These are phyloP conservation scores for Brachypterus glaber DNA, from an alignment of 2,888 invertebrate genomes.

Conservation along the genomic window DNA sequence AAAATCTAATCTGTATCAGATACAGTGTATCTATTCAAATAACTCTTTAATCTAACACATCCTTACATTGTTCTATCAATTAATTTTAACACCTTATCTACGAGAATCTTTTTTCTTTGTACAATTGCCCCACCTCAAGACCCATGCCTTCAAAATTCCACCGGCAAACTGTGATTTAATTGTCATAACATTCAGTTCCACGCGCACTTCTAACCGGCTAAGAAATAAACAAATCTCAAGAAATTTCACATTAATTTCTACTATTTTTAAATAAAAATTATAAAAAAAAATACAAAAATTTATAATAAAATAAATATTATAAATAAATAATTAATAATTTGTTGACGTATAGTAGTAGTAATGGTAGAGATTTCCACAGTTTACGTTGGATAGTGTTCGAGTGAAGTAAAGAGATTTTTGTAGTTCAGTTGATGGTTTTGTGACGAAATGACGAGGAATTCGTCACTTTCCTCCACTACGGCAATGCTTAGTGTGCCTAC, in stretches of 20 bases:
- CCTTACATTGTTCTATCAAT: too few relatives aligned
- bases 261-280: constrained; percentile 19
- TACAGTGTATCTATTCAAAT: too few relatives aligned
- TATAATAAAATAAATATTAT: too few relatives aligned
- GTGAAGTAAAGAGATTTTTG: background rate
- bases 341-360: constrained; percentile 31
- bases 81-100: too few relatives aligned
- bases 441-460: constrained; percentile 20
- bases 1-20: too few relatives aligned
- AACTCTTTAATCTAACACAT: too few relatives aligned
- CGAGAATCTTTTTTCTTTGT: too few relatives aligned
- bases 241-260: constrained; percentile 29
- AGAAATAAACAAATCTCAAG: constrained; percentile 3
- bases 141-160: too few relatives aligned
- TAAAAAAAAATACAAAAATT: too few relatives aligned
- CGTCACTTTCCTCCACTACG: constrained; percentile 21
- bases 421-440: background rate
- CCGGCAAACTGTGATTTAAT: background rate
- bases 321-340: too few relatives aligned
- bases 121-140: too few relatives aligned
- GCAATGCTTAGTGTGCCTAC: constrained; percentile 34
- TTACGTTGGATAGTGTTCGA: too few relatives aligned
- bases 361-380: constrained; percentile 19
- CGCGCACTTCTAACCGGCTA: constrained; percentile 4
- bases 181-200: background rate